Evolutionary conservation across 2,113 vertebrate species (phyloP).

Genomic region (Callorhinus ursinus): DNA sequence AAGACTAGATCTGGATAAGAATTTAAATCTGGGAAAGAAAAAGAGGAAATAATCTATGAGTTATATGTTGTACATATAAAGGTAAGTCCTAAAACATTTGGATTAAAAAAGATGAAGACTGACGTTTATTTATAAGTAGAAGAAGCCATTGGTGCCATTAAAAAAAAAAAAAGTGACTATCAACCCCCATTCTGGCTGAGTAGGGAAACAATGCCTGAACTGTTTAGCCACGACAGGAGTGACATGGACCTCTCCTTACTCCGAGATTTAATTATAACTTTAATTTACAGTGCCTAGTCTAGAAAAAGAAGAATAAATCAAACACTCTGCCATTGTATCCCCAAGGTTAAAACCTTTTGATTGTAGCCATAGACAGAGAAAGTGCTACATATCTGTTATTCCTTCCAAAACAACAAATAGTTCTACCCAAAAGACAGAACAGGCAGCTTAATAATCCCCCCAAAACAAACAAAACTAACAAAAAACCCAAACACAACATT

Average conservation of each 20-base stretch:
- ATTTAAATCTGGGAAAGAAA: neutral
- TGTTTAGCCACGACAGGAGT: neutral
- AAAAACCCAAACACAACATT: neutral
- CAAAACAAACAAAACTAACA: neutral
- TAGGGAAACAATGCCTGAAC: neutral
- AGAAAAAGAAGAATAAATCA: neutral
- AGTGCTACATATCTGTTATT: neutral
- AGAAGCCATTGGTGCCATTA: neutral
- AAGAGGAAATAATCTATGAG: neutral
- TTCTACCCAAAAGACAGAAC: neutral
- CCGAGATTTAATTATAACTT: conserved; percentile 32
- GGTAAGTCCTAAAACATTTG: neutral
- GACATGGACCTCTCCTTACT: neutral
- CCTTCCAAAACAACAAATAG: conserved; percentile 1
- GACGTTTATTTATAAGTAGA: neutral
- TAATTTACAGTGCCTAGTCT: neutral
- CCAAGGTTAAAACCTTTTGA: conserved; percentile 26
- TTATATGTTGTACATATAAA: neutral
- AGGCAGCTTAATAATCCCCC: neutral
- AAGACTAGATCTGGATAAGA: neutral
- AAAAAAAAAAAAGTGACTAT: neutral
- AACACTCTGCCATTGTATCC: neutral
- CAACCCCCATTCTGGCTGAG: neutral
- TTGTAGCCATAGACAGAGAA: neutral
- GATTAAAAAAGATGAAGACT: neutral